Conservation (phyloP, 1,140 invertebrate genomes). For the Camponotus vicinus region DNA sequence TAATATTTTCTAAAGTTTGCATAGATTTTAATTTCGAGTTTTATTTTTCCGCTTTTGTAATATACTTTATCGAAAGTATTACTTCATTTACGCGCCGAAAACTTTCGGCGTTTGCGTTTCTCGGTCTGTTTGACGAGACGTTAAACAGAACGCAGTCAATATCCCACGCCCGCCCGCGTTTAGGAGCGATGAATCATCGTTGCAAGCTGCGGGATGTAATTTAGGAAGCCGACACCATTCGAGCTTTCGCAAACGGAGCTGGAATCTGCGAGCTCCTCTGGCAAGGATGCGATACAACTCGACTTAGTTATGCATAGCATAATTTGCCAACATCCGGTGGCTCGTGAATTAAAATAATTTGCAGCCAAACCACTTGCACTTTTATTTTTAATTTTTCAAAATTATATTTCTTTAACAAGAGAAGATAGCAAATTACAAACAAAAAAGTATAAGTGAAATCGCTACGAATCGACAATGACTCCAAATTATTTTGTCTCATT, state of each 20-base stretch:
- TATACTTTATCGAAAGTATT: background rate
- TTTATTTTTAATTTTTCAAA: background rate
- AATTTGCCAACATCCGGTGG: conserved; percentile 1
- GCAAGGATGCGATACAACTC: conserved; percentile 17
- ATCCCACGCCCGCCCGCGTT: conserved; percentile 50
- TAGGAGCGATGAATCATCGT: conserved; percentile 71
- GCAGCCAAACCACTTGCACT: background rate
- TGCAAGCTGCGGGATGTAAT: conserved; percentile 68
- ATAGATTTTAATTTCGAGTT: background rate
- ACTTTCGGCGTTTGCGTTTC: conserved; percentile 28
- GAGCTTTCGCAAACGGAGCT: conserved; percentile 49
- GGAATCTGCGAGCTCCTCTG: conserved; percentile 15
- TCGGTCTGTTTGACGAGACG: conserved; percentile 51
- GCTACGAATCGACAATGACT: too few species aligned
- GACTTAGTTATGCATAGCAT: conserved; percentile 20
- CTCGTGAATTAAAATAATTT: background rate
- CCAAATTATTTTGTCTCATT: too few species aligned
- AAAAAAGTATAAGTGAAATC: too few species aligned
- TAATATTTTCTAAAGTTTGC: background rate
- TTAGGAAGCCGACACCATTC: conserved; percentile 56
- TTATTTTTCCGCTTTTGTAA: conserved; percentile 27
- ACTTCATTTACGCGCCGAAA: background rate
- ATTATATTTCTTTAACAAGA: too few species aligned
- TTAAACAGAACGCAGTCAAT: conserved; percentile 47
- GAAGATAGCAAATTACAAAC: too few species aligned